Base-by-base conservation (phyloP, 2,113 vertebrate species). In the Nyctibius bracteatus region DNA sequence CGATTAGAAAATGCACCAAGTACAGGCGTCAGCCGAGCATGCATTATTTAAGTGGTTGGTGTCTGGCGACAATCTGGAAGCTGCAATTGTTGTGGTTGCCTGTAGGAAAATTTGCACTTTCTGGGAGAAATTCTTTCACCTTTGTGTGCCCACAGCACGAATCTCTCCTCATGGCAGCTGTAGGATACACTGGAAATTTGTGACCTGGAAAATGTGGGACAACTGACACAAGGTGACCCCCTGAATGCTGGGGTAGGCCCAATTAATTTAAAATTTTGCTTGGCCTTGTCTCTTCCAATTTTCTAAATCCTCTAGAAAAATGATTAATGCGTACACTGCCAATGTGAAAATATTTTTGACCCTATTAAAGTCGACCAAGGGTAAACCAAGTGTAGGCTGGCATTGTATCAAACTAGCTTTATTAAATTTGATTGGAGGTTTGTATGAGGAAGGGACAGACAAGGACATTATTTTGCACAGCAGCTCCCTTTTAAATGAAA, bases 321-420 rank as follows among this genome's bases (percentile, higher is more conserved):
- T 99, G 98, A 99, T 99, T 99, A 99, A 99, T 99, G 98, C 97
- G 97, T 98, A 98, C 98, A 98, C 98, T 98, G 98, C 98, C 98
- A 98, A 98, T 98, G 98, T 81, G 98, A 99, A 99, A 99, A 99
- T 99, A 99, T 99, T 99, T 99, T 99, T 99, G 99, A 99, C 99
- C 99, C 98, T 98, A 99, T 99, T 99, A 99, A 99, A 99, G 98
- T 98, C 98, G 98, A 99, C 99, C 99, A 99, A 99, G 99, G 99
- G 99, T 99, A 99, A 98, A 98, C 98, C 98, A 98, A 99, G 98
- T 99, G 98, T 99, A 98, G 98, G 98, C 98, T 99, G 99, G 99
- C 98, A 98, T 98, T 98, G 98, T 98, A 98, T 99, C 99, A 99
- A 99, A 99, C 98, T 98, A 98, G 98, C 98, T 98, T 98, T 99